Conservation (phyloP, 2,888 invertebrate genomes). For the Drosophila mulleri region DNA sequence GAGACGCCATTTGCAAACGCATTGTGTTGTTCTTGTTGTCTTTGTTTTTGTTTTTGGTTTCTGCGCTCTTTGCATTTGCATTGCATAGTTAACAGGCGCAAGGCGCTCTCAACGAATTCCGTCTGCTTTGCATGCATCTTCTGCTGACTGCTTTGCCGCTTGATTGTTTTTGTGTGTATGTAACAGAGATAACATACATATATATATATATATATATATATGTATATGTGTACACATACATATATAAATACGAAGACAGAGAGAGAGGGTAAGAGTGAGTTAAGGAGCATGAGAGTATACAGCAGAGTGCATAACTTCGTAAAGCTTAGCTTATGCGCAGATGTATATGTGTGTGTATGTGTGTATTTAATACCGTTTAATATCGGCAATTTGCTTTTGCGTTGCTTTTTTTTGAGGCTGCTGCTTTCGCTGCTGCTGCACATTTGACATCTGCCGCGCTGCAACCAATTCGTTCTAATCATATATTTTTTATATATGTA, state of each 20-base stretch:
- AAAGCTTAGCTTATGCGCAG: constrained; percentile 4
- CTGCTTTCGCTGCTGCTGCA: constrained; percentile 7
- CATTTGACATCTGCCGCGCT: constrained; percentile 50
- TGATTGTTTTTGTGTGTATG: constrained; percentile 23
- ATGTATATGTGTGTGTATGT: background rate
- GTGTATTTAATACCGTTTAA: constrained; percentile 20
- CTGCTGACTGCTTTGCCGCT: constrained; percentile 7
- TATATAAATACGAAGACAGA: background rate
- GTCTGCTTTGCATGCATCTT: constrained; percentile 3
- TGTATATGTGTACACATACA: background rate
- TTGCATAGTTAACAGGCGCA: constrained; percentile 55
- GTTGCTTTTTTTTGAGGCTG: constrained; percentile 11
- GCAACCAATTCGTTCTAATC: constrained; percentile 29
- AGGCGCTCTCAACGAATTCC: constrained; percentile 29
- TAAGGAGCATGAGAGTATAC: constrained; percentile 4
- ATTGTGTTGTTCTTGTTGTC: constrained; percentile 9
- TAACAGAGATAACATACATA: constrained; percentile 13
- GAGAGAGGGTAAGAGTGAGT: constrained; percentile 2
- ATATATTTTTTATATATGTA: constrained; percentile 21
- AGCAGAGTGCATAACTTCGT: constrained; percentile 8
- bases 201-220: too few relatives aligned
- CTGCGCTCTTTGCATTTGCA: constrained; percentile 18
- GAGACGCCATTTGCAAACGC: constrained; percentile 16
- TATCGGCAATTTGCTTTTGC: constrained; percentile 20
- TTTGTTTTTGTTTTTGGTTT: background rate